Conservation (phyloP, 2,113 vertebrate genomes). For the Cyphomyrus plagiostoma region DNA sequence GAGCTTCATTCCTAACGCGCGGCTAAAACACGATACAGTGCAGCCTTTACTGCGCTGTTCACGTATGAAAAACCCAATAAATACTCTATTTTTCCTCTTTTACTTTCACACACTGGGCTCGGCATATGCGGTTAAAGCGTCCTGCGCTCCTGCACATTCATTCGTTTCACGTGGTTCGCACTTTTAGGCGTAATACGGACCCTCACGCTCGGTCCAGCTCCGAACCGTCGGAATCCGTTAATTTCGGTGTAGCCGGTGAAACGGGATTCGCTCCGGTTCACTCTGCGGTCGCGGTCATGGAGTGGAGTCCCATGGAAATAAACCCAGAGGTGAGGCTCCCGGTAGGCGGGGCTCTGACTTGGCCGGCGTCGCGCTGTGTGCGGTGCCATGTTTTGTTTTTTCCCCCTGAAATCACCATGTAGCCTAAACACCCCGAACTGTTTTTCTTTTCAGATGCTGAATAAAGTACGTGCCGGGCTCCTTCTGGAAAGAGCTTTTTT, state of each 20-base stretch:
- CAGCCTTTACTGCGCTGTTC: background rate
- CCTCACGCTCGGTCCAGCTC: background rate
- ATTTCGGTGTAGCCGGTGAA: background rate
- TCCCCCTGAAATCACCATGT: background rate
- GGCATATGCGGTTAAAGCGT: background rate
- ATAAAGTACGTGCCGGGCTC: slow-evolving; percentile 60
- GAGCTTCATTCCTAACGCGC: background rate
- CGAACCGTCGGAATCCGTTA: background rate
- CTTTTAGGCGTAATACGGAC: background rate
- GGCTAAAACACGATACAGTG: background rate
- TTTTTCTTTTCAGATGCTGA: slow-evolving; percentile 68
- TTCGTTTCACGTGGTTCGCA: background rate
- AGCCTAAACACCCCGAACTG: background rate
- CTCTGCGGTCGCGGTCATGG: slow-evolving; percentile 53
- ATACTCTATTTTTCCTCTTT: background rate
- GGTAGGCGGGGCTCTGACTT: background rate
- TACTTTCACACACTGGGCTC: background rate
- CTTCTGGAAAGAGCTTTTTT: background rate
- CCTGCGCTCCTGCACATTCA: background rate
- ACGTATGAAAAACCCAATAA: background rate
- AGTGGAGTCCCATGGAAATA: slow-evolving; percentile 87
- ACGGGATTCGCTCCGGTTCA: background rate
- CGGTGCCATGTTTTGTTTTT: background rate
- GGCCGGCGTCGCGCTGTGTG: background rate
- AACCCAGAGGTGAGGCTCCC: slow-evolving; percentile 77